A percentile compares a stretch with the other conserved stretches of the same genome.
phyloP scores from a whole-genome alignment of 2,888 invertebrate species.

The Atherix ibis region DNA sequence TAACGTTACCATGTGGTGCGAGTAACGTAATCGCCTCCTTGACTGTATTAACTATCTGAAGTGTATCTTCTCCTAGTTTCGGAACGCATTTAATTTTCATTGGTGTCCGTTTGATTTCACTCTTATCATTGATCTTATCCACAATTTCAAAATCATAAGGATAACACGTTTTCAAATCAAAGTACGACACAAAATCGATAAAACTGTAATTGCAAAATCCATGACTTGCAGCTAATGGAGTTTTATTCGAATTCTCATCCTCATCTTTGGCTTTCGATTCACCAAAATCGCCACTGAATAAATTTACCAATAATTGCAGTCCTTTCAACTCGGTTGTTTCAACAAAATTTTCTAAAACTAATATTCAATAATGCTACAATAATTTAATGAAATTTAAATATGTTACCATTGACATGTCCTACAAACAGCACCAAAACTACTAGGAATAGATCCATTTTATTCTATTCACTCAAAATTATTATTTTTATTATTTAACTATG shows the following conservation, averaged over 20 bases:
- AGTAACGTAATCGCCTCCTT: constrained; percentile 26
- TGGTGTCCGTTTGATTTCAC: constrained; percentile 17
- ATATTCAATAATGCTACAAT: no score
- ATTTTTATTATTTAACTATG: no score
- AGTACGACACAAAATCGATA: constrained; percentile 18
- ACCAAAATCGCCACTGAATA: constrained; percentile 11
- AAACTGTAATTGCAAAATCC: constrained; percentile 24
- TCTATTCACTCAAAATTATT: no score
- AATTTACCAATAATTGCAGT: constrained; percentile 9
- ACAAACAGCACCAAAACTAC: no score
- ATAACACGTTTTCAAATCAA: constrained; percentile 18
- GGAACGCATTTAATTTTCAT: constrained; percentile 26
- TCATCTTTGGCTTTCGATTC: constrained; percentile 7
- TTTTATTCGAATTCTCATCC: neutral
- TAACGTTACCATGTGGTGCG: constrained; percentile 27
- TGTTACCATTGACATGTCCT: no score
- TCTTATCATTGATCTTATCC: constrained; percentile 11
- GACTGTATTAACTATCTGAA: constrained; percentile 22
- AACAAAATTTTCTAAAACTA: no score
- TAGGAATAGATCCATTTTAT: no score
- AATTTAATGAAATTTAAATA: no score
- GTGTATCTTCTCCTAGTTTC: constrained; percentile 13
- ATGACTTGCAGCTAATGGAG: constrained; percentile 7
- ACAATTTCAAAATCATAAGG: constrained; percentile 20
- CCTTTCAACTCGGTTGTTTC: constrained; percentile 11